These are phyloP conservation scores for Cosmorhoe ocellata DNA, from an alignment of 2,888 invertebrate species.

Conservation along the genomic window DNA sequence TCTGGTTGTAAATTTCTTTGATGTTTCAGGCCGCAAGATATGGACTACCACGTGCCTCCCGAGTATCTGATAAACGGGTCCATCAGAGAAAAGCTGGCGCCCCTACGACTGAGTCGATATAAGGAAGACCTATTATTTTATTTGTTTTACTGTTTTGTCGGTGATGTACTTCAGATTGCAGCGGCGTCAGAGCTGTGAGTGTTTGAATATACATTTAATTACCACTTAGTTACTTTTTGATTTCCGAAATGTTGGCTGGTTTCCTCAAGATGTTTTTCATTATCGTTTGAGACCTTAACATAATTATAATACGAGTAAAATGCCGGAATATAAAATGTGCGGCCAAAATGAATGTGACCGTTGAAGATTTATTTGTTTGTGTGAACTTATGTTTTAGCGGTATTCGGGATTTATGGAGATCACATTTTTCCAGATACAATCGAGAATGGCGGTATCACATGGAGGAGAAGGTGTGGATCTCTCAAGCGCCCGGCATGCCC, in stretches of 20 bases:
- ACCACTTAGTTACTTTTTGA: neutral
- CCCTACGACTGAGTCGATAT: slow-evolving; percentile 97
- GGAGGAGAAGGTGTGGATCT: slow-evolving; percentile 99
- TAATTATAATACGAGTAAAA: too few relatives aligned
- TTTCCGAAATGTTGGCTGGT: too few relatives aligned
- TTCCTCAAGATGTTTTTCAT: too few relatives aligned
- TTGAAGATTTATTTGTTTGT: too few relatives aligned
- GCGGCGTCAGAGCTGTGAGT: slow-evolving; percentile 98
- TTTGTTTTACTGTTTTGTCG: slow-evolving; percentile 99
- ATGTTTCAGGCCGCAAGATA: slow-evolving; percentile 94
- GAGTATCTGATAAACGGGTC: slow-evolving; percentile 99
- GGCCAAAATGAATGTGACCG: too few relatives aligned
- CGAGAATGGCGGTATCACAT: slow-evolving; percentile 99
- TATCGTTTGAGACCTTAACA: too few relatives aligned
- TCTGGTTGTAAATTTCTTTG: too few relatives aligned
- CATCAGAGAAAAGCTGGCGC: slow-evolving; percentile 97
- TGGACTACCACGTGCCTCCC: slow-evolving; percentile 98
- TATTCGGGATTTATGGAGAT: neutral
- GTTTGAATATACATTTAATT: neutral
- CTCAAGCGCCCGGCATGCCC: slow-evolving; percentile 97
- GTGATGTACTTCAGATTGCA: slow-evolving; percentile 98
- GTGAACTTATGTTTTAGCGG: too few relatives aligned
- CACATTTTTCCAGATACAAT: slow-evolving; percentile 87
- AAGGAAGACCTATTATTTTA: slow-evolving; percentile 99
- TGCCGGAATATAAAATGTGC: too few relatives aligned